phyloP scores from a whole-genome alignment of 2,113 vertebrate genomes.

The Tychaedon coryphoeus region DNA sequence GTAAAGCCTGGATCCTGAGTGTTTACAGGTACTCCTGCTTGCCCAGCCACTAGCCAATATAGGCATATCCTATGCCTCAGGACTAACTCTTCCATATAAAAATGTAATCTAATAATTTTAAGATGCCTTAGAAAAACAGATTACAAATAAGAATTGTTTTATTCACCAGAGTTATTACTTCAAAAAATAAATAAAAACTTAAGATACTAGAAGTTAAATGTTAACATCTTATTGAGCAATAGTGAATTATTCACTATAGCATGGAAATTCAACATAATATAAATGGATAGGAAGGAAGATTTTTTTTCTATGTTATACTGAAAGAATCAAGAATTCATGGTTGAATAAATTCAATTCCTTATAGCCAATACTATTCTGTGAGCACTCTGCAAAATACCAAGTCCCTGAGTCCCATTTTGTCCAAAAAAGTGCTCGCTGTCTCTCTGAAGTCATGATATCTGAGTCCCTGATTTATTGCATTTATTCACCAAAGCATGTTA shows the following conservation, averaged over 20 bases:
- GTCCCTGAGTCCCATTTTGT: accelerated
- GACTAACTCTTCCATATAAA: not conserved
- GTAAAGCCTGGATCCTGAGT: not conserved
- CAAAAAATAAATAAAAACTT: not conserved
- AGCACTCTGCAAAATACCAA: not conserved
- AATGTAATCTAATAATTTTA: not conserved
- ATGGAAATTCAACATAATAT: not conserved
- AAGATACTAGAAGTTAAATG: not conserved
- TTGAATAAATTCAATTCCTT: not conserved
- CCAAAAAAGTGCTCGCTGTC: not conserved
- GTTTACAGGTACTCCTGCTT: not conserved
- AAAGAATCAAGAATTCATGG: not conserved
- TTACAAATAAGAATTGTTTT: not conserved
- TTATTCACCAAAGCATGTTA: not conserved
- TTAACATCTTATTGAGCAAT: not conserved
- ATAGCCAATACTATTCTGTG: not conserved
- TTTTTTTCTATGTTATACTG: not conserved
- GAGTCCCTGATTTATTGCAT: not conserved
- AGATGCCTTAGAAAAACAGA: not conserved
- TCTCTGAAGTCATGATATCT: not conserved
- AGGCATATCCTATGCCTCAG: not conserved
- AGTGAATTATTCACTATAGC: not conserved
- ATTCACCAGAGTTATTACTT: not conserved
- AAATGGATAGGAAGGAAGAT: not conserved
- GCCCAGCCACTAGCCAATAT: not conserved